Conservation (phyloP, 2,797 vertebrate genomes). For the Bucorvus abyssinicus region DNA sequence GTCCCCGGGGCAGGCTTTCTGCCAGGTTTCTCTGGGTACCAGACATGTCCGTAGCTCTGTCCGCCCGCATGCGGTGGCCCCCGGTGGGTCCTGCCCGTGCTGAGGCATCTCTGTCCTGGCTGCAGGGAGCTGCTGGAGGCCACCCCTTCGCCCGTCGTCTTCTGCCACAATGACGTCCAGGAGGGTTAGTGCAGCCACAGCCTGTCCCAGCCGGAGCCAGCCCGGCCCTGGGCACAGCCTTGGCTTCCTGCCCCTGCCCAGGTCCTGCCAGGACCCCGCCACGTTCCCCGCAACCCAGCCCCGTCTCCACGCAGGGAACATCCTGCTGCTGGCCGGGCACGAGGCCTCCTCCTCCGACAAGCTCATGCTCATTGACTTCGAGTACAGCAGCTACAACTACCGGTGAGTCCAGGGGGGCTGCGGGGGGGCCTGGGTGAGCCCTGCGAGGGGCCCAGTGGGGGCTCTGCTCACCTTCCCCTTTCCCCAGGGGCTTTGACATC, state of each 20-base stretch:
- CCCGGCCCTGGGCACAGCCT: background rate
- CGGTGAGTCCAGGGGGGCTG: conserved; percentile 73
- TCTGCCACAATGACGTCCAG: conserved; percentile 95
- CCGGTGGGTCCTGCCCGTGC: background rate
- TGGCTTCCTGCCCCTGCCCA: background rate
- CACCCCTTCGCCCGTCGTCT: conserved; percentile 90
- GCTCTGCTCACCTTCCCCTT: background rate
- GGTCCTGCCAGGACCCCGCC: background rate
- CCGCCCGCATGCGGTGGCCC: too few relatives aligned
- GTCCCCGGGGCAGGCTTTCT: background rate
- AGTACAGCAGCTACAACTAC: conserved; percentile 98
- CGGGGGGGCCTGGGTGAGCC: background rate
- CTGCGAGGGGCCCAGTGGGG: too few relatives aligned
- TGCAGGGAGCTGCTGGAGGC: conserved; percentile 81
- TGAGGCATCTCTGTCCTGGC: background rate
- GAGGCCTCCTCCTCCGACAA: conserved; percentile 61
- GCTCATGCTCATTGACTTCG: conserved; percentile 96
- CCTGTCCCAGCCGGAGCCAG: too few relatives aligned
- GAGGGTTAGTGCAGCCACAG: conserved; percentile 82
- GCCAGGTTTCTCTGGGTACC: background rate
- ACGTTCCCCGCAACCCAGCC: too few relatives aligned
- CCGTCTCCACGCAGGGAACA: conserved; percentile 81
- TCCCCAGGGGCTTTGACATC: conserved; percentile 82
- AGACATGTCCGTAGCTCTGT: background rate
- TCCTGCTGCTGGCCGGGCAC: conserved; percentile 80